Conservation (phyloP, 2,113 vertebrate genomes). For the Oncorhynchus kisutch region DNA sequence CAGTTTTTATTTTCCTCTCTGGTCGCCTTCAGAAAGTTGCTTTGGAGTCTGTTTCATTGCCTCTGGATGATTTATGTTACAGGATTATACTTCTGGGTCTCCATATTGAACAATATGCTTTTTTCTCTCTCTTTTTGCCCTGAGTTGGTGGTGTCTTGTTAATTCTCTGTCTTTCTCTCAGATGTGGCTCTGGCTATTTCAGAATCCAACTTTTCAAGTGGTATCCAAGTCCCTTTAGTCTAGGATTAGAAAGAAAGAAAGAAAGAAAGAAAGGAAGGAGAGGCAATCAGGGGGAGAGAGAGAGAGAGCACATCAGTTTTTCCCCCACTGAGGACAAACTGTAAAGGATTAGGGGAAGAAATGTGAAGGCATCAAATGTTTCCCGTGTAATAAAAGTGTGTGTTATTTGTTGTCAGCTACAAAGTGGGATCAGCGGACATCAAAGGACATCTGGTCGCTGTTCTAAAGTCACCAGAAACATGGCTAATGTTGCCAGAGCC, state of each 20-base stretch:
- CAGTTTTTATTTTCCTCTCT: too few relatives aligned
- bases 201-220: slow-evolving; percentile 65
- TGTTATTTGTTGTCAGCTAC: slow-evolving; percentile 79
- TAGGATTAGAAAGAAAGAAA: slow-evolving; percentile 61
- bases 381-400: slow-evolving; percentile 70
- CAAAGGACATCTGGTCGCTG: slow-evolving; percentile 82
- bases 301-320: slow-evolving; percentile 39
- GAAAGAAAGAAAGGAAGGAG: slow-evolving; percentile 36
- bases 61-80: slow-evolving; percentile 23
- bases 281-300: slow-evolving; percentile 10
- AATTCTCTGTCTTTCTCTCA: slow-evolving; percentile 51
- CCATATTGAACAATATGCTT: slow-evolving; percentile 41
- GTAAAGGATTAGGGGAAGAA: slow-evolving; percentile 58
- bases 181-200: slow-evolving; percentile 63
- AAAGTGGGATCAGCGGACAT: slow-evolving; percentile 81
- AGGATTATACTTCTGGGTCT: slow-evolving; percentile 24
- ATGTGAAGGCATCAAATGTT: slow-evolving; percentile 55
- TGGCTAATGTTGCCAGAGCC: slow-evolving; percentile 58
- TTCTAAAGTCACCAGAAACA: slow-evolving; percentile 75
- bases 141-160: slow-evolving; percentile 15
- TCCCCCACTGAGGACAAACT: slow-evolving; percentile 54
- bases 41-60: slow-evolving; percentile 1
- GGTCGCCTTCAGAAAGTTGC: too few relatives aligned
- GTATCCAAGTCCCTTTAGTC: slow-evolving; percentile 61
- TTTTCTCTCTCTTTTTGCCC: slow-evolving; percentile 31